Conservation (phyloP, 1,140 invertebrate species). For the Penaeus japonicus region DNA sequence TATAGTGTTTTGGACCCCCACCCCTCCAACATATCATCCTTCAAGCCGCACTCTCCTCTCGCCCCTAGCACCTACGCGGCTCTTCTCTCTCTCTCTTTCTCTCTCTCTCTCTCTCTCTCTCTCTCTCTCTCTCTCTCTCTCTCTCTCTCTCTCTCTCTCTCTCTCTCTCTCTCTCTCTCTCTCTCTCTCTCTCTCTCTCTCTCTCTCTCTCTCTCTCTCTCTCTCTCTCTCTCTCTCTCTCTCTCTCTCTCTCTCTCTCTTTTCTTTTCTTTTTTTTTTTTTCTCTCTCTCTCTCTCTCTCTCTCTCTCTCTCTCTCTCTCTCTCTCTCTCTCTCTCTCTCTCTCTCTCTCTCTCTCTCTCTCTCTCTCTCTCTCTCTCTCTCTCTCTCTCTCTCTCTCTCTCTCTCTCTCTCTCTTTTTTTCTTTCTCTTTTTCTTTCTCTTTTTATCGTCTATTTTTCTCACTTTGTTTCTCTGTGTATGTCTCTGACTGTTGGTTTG, state of each 20-base stretch:
- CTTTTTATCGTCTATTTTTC: not conserved
- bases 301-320: too few species aligned
- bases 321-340: not conserved
- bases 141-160: not conserved
- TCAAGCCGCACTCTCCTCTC: too few species aligned
- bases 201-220: not conserved
- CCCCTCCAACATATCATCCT: too few species aligned
- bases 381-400: not conserved
- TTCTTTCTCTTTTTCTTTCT: not conserved
- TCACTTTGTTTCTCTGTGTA: not conserved
- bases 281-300: too few species aligned
- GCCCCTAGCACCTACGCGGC: too few species aligned
- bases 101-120: not conserved
- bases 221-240: not conserved
- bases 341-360: not conserved
- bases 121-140: not conserved
- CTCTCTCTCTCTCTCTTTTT: not conserved
- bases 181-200: not conserved
- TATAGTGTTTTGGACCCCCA: too few species aligned
- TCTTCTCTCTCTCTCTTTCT: not conserved
- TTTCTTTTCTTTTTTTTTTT: not conserved
- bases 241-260: not conserved
- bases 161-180: not conserved
- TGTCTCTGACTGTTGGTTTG: not conserved
- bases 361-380: not conserved